These are phyloP conservation scores for Podarcis cretensis DNA, from an alignment of 2,113 vertebrate species.

Conservation along the genomic window DNA sequence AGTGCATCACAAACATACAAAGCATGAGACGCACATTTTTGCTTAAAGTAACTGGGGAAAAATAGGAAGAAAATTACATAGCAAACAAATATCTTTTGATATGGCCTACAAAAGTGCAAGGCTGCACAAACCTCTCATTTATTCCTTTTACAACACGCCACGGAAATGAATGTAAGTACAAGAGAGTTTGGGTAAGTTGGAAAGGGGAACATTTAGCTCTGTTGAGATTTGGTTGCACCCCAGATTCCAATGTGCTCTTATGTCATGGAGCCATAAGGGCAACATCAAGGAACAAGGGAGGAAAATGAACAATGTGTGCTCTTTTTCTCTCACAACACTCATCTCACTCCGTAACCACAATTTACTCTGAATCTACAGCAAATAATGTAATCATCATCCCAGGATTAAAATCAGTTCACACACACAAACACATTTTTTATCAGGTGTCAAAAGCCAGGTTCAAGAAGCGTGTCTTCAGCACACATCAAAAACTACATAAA, in stretches of 20 bases:
- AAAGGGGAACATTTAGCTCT: not conserved
- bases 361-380: constrained; percentile 5
- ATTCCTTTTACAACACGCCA: not conserved
- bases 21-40: not conserved
- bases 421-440: too few species aligned
- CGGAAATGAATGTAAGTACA: not conserved
- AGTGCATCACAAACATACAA: too few species aligned
- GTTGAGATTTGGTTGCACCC: not conserved
- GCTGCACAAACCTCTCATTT: not conserved
- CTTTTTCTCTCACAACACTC: not conserved
- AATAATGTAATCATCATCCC: not conserved
- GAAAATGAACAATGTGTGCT: constrained; percentile 48
- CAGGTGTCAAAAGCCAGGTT: too few species aligned
- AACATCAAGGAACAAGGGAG: constrained; percentile 52
- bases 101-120: too few species aligned
- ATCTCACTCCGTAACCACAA: constrained; percentile 27
- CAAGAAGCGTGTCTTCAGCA: too few species aligned
- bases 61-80: not conserved
- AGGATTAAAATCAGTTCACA: too few species aligned
- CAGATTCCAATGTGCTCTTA: not conserved
- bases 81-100: not conserved
- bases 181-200: not conserved
- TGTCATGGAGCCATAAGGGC: constrained; percentile 45
- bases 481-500: not conserved
- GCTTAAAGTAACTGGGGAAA: not conserved